Evolutionary conservation across 2,888 invertebrate species (phyloP).

Genomic region (Phlogophora meticulosa): DNA sequence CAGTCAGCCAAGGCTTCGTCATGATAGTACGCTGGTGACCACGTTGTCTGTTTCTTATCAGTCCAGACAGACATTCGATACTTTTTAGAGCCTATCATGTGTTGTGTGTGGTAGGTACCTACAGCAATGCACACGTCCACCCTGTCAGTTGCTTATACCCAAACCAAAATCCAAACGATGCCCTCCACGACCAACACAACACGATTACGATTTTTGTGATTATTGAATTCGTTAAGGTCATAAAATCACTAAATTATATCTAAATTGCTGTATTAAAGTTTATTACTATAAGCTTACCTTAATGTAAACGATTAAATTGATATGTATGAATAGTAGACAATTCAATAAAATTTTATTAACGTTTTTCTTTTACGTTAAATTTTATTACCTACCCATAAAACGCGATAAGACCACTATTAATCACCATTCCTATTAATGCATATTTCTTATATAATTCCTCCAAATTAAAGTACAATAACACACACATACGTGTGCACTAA

Average conservation of each 20-base stretch:
- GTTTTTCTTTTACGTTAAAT: too few species aligned
- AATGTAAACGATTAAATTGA: background rate
- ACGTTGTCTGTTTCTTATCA: too few species aligned
- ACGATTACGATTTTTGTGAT: background rate
- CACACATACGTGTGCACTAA: background rate
- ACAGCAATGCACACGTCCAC: too few species aligned
- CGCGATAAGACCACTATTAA: conserved; percentile 12
- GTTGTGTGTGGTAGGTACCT: too few species aligned
- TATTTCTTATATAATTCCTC: background rate
- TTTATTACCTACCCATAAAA: conserved; percentile 4
- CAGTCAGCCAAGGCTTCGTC: too few species aligned
- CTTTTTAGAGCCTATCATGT: too few species aligned
- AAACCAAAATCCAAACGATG: background rate
- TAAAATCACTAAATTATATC: background rate
- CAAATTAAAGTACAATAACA: background rate
- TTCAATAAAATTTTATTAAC: too few species aligned
- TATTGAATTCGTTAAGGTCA: background rate
- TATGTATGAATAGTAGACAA: conserved; percentile 27
- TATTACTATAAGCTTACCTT: background rate
- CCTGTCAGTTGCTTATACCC: background rate
- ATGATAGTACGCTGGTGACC: too few species aligned
- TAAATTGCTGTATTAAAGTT: background rate
- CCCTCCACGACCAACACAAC: background rate
- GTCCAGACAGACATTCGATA: too few species aligned
- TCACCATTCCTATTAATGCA: background rate